Evolutionary conservation across 2,888 invertebrate species (phyloP).

Genomic region (Portevinia maculata): DNA sequence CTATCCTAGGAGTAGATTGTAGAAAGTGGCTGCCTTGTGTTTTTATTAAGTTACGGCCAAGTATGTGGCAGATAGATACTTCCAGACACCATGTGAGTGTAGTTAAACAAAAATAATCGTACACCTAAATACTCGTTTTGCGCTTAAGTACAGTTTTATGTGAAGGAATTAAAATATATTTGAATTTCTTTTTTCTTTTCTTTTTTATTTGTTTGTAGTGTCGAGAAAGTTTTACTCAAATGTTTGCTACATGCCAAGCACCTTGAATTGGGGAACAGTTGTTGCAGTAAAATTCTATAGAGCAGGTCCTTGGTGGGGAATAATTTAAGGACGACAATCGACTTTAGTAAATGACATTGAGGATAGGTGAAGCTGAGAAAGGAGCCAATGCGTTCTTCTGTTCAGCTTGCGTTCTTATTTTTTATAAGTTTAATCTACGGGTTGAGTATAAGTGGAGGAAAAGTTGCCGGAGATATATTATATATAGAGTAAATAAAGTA

Average conservation of each 20-base stretch:
- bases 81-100: conserved; percentile 65
- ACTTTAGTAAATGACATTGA: not conserved
- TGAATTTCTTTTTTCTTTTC: conserved; percentile 19
- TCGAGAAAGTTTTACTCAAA: conserved; percentile 26
- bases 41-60: conserved; percentile 63
- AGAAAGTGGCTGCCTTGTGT: conserved; percentile 45
- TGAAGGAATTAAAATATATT: conserved; percentile 61
- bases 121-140: conserved; percentile 65
- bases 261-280: not conserved
- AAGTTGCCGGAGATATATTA: too few relatives aligned
- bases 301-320: not conserved
- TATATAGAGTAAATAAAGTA: too few relatives aligned
- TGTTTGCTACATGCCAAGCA: not conserved
- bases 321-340: not conserved
- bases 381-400: not conserved
- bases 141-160: conserved; percentile 62
- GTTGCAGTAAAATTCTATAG: conserved; percentile 14
- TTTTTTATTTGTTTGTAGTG: conserved; percentile 6
- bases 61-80: conserved; percentile 55
- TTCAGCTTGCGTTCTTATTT: too few relatives aligned
- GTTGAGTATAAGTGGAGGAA: too few relatives aligned
- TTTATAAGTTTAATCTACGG: too few relatives aligned
- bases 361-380: not conserved
- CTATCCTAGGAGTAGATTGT: not conserved
- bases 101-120: conserved; percentile 56